Percentiles rank a stretch among this genome's conserved stretches.
phyloP scores from a whole-genome alignment of 1,140 invertebrate species.

The Xylocopa sonorina region DNA sequence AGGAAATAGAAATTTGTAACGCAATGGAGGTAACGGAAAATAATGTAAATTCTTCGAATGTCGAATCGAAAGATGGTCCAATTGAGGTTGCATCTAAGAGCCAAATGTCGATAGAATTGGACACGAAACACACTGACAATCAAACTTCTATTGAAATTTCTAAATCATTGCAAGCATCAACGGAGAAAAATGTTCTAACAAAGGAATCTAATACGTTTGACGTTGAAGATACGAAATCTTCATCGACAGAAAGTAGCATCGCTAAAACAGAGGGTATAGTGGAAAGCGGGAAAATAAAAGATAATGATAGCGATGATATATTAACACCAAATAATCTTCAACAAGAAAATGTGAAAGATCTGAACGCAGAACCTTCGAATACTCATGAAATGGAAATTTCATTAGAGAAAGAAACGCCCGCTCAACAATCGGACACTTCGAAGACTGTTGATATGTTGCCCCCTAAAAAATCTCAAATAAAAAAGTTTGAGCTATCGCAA shows the following conservation, averaged over 20 bases:
- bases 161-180: conserved; percentile 17
- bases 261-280: conserved; percentile 14
- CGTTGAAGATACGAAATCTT: conserved; percentile 13
- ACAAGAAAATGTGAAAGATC: conserved; percentile 27
- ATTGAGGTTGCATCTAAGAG: conserved; percentile 27
- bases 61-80: conserved; percentile 36
- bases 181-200: not conserved
- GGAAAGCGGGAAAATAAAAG: conserved; percentile 11
- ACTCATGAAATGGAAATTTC: conserved; percentile 9
- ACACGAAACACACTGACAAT: conserved; percentile 32
- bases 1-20: conserved; percentile 66
- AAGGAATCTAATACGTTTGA: conserved; percentile 5
- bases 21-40: conserved; percentile 53
- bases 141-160: conserved; percentile 15
- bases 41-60: conserved; percentile 35
- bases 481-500: conserved; percentile 79
- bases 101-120: conserved; percentile 18
- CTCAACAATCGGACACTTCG: conserved; percentile 17
- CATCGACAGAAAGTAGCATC: not conserved
- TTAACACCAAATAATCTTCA: not conserved
- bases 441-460: conserved; percentile 72
- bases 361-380: not conserved
- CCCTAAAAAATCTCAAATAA: conserved; percentile 79
- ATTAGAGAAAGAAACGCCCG: conserved; percentile 22
- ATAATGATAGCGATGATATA: conserved; percentile 27